Evolutionary conservation across 2,797 vertebrate genomes (phyloP), one percentile per base, ranked within the genome.

Genomic region (Chloroceryle amazona): DNA sequence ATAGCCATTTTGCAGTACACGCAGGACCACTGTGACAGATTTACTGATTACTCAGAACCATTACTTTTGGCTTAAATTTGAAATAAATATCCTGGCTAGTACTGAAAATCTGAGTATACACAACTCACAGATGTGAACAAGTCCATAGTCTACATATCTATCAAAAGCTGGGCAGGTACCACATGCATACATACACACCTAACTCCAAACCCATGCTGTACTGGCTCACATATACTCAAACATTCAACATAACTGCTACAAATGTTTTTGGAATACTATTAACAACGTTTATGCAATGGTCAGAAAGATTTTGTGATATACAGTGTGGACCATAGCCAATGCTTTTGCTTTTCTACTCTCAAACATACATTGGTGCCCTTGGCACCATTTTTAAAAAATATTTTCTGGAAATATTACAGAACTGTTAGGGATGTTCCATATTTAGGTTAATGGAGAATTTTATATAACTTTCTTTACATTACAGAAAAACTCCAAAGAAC

Each of bases 11-110:
- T 67, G n/a, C 55, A 93, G 13, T 18, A 54, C 21, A 44, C 66
- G 51, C 28, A 87, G 54, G 1, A 86, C 4, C 14, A 55, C 22
- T 12, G 5, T 0, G 0, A 76, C 0, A 76, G 9, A 47, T 16
- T 35, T 12, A 66, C 0, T 46, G 13, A 29, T 65, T 60, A 62
- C 5, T 9, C 28, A 12, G 49, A 52, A 41, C 26, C 11, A 58
- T 31, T 46, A 19, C 29, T 28, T 93, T 33, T 3, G 6, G n/a
- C 12, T 72, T 42, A 37, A 46, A 72, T 86, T 18, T 81, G 31
- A 92, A 90, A 79, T 54, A 72, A 81, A 65, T 63, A 72, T 6
- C 55, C 28, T 35, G 19, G 33, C 15, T 25, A 42, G 26, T 29
- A 74, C 0, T 44, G 33, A 78, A 74, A 89, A 57, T 29, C 47